These are phyloP conservation scores for Danaus plexippus DNA, from an alignment of 1,140 invertebrate species.

Conservation along the genomic window DNA sequence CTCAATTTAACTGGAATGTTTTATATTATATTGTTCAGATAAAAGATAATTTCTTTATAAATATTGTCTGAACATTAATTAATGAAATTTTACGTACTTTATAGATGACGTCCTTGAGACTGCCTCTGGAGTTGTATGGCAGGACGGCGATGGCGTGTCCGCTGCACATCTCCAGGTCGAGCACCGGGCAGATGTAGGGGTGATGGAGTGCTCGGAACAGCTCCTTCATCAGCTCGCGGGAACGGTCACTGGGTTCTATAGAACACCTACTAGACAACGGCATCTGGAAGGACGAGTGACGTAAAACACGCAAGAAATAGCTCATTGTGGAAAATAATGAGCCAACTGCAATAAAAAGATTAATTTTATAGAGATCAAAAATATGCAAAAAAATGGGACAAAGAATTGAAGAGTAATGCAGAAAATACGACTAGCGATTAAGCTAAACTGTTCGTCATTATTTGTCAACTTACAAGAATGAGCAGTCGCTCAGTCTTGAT, in stretches of 20 bases:
- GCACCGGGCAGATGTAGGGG: conserved; percentile 91
- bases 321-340: too few species aligned
- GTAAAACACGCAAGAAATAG: too few species aligned
- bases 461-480: conserved; percentile 74
- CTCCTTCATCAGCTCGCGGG: conserved; percentile 78
- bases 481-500: conserved; percentile 88
- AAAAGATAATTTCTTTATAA: too few species aligned
- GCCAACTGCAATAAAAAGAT: background rate
- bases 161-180: conserved; percentile 81
- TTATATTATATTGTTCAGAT: too few species aligned
- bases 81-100: conserved; percentile 72
- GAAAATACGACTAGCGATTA: too few species aligned
- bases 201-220: conserved; percentile 89
- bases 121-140: conserved; percentile 87
- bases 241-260: conserved; percentile 63
- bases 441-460: too few species aligned
- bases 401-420: too few species aligned
- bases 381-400: background rate
- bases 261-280: conserved; percentile 66
- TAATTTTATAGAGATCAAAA: background rate
- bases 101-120: conserved; percentile 91
- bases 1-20: too few species aligned
- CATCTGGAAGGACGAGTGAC: conserved; percentile 35
- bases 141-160: conserved; percentile 80
- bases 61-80: too few species aligned